Base-by-base conservation (phyloP, 2,888 invertebrate species). In the Drosophila melanocephala region DNA sequence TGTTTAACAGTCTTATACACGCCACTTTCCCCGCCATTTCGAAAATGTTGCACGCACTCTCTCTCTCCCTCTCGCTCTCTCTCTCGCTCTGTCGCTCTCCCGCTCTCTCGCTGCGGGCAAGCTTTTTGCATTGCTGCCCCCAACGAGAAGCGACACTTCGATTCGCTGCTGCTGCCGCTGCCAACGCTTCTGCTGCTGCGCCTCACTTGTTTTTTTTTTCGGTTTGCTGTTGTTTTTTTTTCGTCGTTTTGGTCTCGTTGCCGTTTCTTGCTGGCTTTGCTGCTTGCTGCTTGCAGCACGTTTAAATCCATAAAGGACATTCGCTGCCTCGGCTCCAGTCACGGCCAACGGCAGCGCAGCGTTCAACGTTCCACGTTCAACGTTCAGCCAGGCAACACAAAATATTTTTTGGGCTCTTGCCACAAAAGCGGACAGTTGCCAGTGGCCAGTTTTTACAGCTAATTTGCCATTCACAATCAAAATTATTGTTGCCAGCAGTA, bases 221-320 rank as follows among this genome's bases (percentile, higher is more conserved):
- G 75, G 63, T 52, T 63, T 57, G 52, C 33, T 60, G 59, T 59
- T 30, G 16, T 22, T 26, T 39, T 37, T 32, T 35, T 22, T 32
- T 58, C 32, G 58, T 58, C 42, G 47, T 47, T 26, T 47, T 58
- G 37, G 71, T 55, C 67, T 67, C 76, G 76, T 62, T 71, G 77
- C 61, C 68, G 62, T 59, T 66, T 59, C 59, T 75, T 66, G 74
- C 66, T 74, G 68, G 65, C 32, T 26, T 26, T 26, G 53, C 53
- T 32, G 47, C 35, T 52, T 52, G 52, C 52, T 53, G 55, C 55
- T 39, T 75, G 60, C 64, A 73, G 71, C 73, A 64, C 62, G 79
- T 79, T 79, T 84, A 70, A 84, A 79, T 83, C 84, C 87, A 84
- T 84, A 86, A 85, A 85, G 84, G 84, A 85, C 81, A 87, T 78